phyloP scores from a whole-genome alignment of 2,113 vertebrate genomes.

The Cyanistes caeruleus region DNA sequence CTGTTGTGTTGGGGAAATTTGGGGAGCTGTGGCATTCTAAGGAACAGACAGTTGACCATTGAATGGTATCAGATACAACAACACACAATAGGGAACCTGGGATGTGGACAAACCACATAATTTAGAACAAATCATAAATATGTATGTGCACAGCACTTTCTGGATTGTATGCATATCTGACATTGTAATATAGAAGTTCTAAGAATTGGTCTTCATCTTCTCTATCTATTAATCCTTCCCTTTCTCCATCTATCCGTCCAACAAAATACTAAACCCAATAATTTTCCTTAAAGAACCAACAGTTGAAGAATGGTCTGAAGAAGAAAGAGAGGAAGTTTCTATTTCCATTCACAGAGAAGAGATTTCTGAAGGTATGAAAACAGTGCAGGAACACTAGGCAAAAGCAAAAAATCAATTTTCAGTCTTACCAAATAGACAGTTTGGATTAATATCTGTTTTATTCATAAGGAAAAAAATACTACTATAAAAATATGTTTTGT shows the following conservation, averaged over 20 bases:
- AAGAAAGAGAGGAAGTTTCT: constrained; percentile 66
- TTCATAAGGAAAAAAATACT: neutral
- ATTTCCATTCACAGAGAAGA: constrained; percentile 72
- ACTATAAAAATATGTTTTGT: neutral
- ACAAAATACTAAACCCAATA: constrained; percentile 4
- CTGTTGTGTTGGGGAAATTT: neutral
- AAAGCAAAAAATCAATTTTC: neutral
- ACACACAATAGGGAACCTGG: neutral
- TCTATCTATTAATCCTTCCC: neutral
- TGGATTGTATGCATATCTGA: neutral
- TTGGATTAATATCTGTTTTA: neutral
- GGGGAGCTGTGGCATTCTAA: neutral
- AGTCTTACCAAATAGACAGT: neutral
- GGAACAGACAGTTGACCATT: neutral
- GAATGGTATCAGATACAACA: neutral
- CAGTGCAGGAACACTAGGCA: neutral
- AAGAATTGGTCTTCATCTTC: neutral
- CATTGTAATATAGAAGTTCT: neutral
- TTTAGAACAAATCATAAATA: neutral
- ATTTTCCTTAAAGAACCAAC: constrained; percentile 68
- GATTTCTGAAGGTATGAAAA: constrained; percentile 74
- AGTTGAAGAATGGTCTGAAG: constrained; percentile 75
- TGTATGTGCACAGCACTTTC: neutral
- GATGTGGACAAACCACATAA: neutral
- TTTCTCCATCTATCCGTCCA: neutral